These are phyloP conservation scores for Anolis carolinensis DNA, from an alignment of 2,113 vertebrate species.

Conservation along the genomic window DNA sequence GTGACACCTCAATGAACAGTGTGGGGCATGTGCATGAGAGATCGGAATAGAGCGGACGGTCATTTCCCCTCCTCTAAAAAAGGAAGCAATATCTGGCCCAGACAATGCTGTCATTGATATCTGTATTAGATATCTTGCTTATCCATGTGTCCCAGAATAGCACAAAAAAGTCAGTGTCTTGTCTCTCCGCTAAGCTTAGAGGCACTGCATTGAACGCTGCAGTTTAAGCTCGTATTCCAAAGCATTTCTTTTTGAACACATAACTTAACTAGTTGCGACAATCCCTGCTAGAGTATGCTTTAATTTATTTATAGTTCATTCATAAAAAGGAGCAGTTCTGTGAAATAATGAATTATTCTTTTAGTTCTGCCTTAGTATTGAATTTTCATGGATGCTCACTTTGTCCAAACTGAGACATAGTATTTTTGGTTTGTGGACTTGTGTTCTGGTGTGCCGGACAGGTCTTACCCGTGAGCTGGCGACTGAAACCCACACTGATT, in stretches of 20 bases:
- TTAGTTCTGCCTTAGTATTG: conserved; percentile 31
- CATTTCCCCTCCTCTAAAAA: background rate
- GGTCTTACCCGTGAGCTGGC: background rate
- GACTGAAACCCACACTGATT: conserved; percentile 1
- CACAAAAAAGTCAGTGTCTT: conserved; percentile 7
- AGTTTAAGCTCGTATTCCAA: conserved; percentile 20
- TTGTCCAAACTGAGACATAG: conserved; percentile 26
- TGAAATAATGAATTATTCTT: conserved; percentile 29
- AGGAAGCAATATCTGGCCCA: conserved; percentile 16
- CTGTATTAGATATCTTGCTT: conserved; percentile 11
- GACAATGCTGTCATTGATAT: background rate
- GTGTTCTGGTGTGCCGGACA: conserved; percentile 30
- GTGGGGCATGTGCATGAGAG: conserved; percentile 15
- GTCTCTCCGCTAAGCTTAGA: conserved; percentile 15
- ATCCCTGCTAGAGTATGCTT: conserved; percentile 13
- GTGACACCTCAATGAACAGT: conserved; percentile 2
- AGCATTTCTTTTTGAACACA: conserved; percentile 4
- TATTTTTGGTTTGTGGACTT: conserved; percentile 10
- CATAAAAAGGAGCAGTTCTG: conserved; percentile 2
- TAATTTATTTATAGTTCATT: conserved; percentile 48
- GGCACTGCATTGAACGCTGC: background rate
- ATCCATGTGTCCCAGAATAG: conserved; percentile 8
- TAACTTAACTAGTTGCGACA: background rate
- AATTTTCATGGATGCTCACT: conserved; percentile 31
- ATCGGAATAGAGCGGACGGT: background rate